These are phyloP conservation scores for Poecile atricapillus DNA, from an alignment of 2,113 vertebrate species.

Conservation along the genomic window DNA sequence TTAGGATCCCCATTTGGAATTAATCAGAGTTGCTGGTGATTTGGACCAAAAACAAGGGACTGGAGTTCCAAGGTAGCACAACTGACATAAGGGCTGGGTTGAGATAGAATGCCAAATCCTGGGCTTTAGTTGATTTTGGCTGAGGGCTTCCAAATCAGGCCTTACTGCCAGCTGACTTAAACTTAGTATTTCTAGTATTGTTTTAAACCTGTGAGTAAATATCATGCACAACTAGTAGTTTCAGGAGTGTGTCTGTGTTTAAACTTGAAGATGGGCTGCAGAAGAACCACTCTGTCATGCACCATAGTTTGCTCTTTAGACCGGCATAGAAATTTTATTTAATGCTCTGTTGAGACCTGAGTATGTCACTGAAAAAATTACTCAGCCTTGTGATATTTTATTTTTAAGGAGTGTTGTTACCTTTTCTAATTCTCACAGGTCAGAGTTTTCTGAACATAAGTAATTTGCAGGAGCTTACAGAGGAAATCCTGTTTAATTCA, in stretches of 20 bases:
- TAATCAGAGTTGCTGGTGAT: neutral
- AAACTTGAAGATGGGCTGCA: neutral
- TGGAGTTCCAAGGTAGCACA: neutral
- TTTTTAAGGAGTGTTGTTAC: slow-evolving; percentile 40
- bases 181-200: neutral
- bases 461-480: neutral
- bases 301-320: neutral
- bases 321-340: neutral
- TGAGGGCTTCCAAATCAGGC: neutral
- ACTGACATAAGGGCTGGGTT: neutral
- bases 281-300: neutral
- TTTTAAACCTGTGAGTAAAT: neutral
- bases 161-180: neutral
- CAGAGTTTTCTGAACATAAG: neutral
- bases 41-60: neutral
- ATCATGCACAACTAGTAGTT: neutral
- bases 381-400: slow-evolving; percentile 23
- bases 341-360: slow-evolving; percentile 30
- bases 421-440: slow-evolving; percentile 37
- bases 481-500: slow-evolving; percentile 18
- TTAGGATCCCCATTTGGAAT: neutral
- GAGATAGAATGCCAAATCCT: neutral
- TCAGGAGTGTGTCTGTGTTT: neutral
- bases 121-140: neutral
- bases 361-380: slow-evolving; percentile 19